These are phyloP conservation scores for Synaphobranchus kaupii DNA, from an alignment of 2,797 vertebrate genomes.

Conservation along the genomic window DNA sequence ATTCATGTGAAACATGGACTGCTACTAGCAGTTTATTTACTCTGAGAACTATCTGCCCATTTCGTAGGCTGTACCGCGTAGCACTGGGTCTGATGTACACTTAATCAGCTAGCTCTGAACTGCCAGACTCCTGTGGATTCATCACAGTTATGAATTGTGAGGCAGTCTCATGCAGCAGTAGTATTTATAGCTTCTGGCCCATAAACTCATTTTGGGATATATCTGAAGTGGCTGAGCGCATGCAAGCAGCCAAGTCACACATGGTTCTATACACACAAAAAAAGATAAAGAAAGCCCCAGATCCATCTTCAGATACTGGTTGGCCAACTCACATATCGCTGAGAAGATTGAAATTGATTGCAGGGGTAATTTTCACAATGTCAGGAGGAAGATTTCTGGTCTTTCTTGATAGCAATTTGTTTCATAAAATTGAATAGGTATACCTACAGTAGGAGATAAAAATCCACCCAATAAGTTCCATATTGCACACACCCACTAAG, in stretches of 20 bases:
- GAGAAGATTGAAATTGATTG: no score
- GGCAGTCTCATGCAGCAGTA: not conserved
- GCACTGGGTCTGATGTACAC: not conserved
- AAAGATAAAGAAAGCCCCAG: no score
- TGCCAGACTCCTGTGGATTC: not conserved
- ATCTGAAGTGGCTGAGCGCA: not conserved
- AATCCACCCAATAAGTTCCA: no score
- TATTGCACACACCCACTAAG: no score
- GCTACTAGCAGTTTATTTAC: not conserved
- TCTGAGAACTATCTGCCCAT: not conserved
- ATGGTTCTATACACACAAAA: not conserved
- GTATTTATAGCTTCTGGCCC: not conserved
- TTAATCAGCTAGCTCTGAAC: not conserved
- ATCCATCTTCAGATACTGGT: not conserved
- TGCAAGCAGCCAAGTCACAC: not conserved
- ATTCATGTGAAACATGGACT: not conserved
- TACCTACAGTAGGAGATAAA: no score
- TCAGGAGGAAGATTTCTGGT: no score
- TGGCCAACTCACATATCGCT: no score
- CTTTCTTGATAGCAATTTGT: no score
- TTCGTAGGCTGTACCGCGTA: not conserved
- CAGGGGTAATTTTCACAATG: no score
- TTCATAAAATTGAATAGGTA: no score
- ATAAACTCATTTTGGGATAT: not conserved
- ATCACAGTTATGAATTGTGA: conserved; percentile 1